Base-by-base conservation (phyloP, 2,797 vertebrate species). In the Poecile montanus region DNA sequence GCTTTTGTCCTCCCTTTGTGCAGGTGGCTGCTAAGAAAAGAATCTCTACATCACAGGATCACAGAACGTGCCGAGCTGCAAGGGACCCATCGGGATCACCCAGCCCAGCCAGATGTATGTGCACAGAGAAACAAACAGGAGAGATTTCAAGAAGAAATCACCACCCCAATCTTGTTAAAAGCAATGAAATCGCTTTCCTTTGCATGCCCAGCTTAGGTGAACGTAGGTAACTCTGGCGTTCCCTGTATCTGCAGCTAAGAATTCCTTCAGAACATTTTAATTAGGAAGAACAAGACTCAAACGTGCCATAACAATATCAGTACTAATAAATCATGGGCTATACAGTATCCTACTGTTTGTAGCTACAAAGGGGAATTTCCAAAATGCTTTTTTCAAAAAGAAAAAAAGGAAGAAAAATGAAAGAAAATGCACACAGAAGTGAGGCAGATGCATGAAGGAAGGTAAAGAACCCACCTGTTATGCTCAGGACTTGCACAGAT, bases 291-390 rank as follows among this genome's bases (percentile, higher is more conserved):
- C 79, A 76, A 93, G 87, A 60, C 70, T 88, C 87, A 34, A 78
- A 81, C 48, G 7, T 92, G 88, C 75, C 57, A 10, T 91, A 94
- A 93, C 86, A 93, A 0, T 76, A 95, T 78, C 70, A 63, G 76
- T 21, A 65, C 77, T 72, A 89, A 92, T 77, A 96, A 92, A 84
- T 93, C 93, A 84, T 0, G 1, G 63, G 34, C 45, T 68, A 13
- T 19, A 76, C n/a, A 61, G 50, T 30, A 36, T 7, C 22, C 67
- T 79, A 67, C 57, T 54, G 48, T 77, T 91, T 25, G 60, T 30
- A 94, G 47, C 25, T 65, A 67, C 32, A 74, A 79, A 67, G 38
- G 77, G 85, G 71, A 87, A 94, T 90, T 97, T 87, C 85, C 80
- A 45, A 73, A 75, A 61, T 26, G 16, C 9, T 19, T 68, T 36